A percentile compares a stretch with the other conserved stretches of the same genome.
phyloP scores from a whole-genome alignment of 2,113 vertebrate species.

The Chaenogobius annularis region DNA sequence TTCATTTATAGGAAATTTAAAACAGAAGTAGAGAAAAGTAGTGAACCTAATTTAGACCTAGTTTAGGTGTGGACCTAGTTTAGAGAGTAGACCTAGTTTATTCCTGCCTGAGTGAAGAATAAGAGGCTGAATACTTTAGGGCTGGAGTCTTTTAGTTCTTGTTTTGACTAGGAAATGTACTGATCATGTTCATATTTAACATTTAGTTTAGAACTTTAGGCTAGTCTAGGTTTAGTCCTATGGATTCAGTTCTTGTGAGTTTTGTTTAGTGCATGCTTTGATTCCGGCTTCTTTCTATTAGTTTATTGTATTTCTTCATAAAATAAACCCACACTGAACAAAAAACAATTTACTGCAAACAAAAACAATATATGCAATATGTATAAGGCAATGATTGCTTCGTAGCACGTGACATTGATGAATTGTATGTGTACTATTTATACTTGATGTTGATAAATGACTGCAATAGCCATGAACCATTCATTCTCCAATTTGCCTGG shows the following conservation, averaged over 20 bases:
- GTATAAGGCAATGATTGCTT: slow-evolving; percentile 4
- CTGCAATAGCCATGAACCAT: slow-evolving; percentile 36
- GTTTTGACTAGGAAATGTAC: not conserved
- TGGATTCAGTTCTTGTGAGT: not conserved
- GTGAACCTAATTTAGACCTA: not conserved
- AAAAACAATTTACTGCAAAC: not conserved
- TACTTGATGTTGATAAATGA: slow-evolving; percentile 45
- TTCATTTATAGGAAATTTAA: not conserved
- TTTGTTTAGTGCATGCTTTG: not conserved
- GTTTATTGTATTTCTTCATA: not conserved
- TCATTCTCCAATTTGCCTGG: slow-evolving; percentile 39
- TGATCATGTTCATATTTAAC: not conserved
- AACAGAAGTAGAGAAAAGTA: no score
- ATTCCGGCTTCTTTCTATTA: no score
- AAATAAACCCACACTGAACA: not conserved
- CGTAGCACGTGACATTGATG: not conserved
- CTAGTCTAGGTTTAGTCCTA: no score
- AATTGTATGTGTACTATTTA: not conserved
- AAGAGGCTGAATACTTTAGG: no score
- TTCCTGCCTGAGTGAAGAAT: not conserved
- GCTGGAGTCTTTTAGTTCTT: not conserved
- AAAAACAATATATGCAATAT: not conserved
- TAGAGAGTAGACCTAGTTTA: no score
- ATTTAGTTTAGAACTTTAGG: not conserved
- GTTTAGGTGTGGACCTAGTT: not conserved